Evolutionary conservation across 2,797 vertebrate species (phyloP).

Genomic region (Galago senegalensis): DNA sequence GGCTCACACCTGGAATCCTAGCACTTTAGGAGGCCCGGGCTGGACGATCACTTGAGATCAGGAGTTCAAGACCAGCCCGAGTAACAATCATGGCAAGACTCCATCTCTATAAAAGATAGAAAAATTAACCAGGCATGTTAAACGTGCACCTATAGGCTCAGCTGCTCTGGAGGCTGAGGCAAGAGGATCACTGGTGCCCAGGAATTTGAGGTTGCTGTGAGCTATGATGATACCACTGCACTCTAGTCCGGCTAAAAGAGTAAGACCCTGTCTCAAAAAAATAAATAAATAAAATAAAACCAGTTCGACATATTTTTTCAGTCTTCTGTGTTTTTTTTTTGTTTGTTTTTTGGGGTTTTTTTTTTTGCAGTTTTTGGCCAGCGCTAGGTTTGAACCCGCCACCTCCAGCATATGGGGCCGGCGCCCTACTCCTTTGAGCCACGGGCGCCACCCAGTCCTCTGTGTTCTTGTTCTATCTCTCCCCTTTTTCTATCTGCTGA

Average conservation of each 20-base stretch:
- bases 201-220: neutral
- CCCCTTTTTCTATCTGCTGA: conserved; percentile 4
- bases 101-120: neutral
- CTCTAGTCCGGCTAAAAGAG: neutral
- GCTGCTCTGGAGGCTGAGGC: neutral
- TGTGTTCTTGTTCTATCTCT: too few relatives aligned
- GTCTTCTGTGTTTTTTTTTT: too few relatives aligned
- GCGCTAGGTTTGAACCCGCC: too few relatives aligned
- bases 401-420: too few relatives aligned
- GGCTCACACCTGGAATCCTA: neutral
- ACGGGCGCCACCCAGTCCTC: too few relatives aligned
- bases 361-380: too few relatives aligned
- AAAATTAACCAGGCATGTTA: neutral
- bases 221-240: neutral
- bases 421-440: too few relatives aligned
- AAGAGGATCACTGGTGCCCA: neutral
- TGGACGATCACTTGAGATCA: neutral
- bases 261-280: neutral
- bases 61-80: neutral
- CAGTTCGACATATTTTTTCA: neutral
- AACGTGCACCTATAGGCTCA: neutral
- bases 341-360: too few relatives aligned
- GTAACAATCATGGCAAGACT: too few relatives aligned
- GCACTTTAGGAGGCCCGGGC: neutral
- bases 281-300: neutral